Evolutionary conservation across 2,113 vertebrate genomes (phyloP), one percentile per base, ranked within the genome.

Genomic region (Tonatia bakeri): DNA sequence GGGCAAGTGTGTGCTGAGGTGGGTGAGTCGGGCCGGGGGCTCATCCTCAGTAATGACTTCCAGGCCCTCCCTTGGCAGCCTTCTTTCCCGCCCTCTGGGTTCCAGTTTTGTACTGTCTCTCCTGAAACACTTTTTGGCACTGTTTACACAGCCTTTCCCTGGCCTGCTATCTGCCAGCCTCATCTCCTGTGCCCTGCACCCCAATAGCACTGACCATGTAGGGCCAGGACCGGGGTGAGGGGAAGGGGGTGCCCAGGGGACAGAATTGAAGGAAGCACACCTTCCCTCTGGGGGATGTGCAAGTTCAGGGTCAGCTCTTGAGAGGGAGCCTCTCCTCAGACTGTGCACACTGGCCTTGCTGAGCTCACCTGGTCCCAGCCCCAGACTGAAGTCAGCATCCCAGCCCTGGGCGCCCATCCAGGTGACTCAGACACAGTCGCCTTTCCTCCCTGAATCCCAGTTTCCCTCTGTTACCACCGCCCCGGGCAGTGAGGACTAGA

Each of bases 1-100:
- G 0, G 0, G 22, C n/a, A 4, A 0, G 15, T 43, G 17, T 59
- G 45, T 26, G 5, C 16, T 1, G n/a, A 50, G 20, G 8, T 8
- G n/a, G 82, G 61, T 1, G 3, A 14, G n/a, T 7, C 22, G 10
- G 67, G 36, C 36, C 3, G 4, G 0, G 36, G 54, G 15, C 28
- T 10, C 8, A 0, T 45, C 69, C 38, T 52, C 36, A 0, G 14
- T 3, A 4, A 11, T 4, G 52, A 19, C 43, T 16, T 33, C 19
- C 11, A 15, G 40, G 22, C 45, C 17, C 33, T 43, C 10, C 0
- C 10, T 52, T 24, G 33, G 47, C 47, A 1, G 1, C 3, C 0
- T 47, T 20, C 47, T 43, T 54, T 50, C 10, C 0, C 6, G 67
- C n/a, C 73, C 26, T 16, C 50, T 0, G 3, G 20, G 36, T 16